These are phyloP conservation scores for Whitmania pigra DNA, from an alignment of 1,140 invertebrate genomes.

Conservation along the genomic window DNA sequence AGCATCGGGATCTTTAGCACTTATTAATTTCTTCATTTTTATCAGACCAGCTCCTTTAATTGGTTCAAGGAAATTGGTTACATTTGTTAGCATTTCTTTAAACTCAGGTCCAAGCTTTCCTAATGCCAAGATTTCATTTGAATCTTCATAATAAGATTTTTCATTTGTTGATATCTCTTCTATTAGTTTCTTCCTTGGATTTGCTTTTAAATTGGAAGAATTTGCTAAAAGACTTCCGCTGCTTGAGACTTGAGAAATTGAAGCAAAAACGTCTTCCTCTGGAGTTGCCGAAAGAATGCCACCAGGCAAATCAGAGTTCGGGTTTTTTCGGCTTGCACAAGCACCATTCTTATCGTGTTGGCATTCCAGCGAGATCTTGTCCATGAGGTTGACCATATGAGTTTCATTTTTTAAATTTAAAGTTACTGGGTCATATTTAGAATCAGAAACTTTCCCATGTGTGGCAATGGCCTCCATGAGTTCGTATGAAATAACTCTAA, in stretches of 20 bases:
- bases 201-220: too few species aligned
- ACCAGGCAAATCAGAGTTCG: not conserved
- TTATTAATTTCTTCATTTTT: conserved; percentile 5
- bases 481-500: not conserved
- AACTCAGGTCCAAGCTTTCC: not conserved
- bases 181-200: too few species aligned
- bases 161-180: too few species aligned
- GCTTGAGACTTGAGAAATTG: not conserved
- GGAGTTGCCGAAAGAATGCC: not conserved
- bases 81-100: not conserved
- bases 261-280: not conserved
- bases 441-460: not conserved
- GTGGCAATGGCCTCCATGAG: not conserved
- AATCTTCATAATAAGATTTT: too few species aligned
- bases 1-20: not conserved
- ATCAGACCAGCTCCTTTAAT: not conserved
- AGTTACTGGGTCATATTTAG: not conserved
- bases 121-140: too few species aligned
- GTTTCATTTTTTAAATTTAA: too few species aligned
- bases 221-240: too few species aligned
- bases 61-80: not conserved
- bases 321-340: not conserved
- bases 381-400: too few species aligned
- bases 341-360: too few species aligned
- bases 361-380: too few species aligned